A percentile compares a stretch with the other conserved stretches of the same genome.
Conservation (phyloP, 2,888 invertebrate genomes). For the Gymnocheta viridis region DNA sequence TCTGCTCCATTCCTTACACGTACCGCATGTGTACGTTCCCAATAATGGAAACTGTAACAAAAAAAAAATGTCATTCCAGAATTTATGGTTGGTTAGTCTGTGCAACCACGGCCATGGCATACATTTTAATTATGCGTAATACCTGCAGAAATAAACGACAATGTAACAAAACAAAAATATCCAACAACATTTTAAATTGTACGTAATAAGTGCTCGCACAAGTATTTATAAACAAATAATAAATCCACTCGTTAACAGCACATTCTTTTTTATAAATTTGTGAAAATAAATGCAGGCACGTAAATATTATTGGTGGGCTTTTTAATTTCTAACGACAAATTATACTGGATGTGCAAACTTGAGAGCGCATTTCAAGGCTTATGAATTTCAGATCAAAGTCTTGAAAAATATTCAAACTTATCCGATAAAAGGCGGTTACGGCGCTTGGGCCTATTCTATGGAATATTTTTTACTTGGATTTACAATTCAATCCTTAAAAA, state of each 20-base stretch:
- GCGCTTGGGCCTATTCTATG: too few relatives aligned
- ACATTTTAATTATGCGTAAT: slow-evolving; percentile 66
- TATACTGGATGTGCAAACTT: slow-evolving; percentile 8
- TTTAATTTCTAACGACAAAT: slow-evolving; percentile 43
- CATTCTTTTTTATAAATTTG: slow-evolving; percentile 1
- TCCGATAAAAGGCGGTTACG: too few relatives aligned
- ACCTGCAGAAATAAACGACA: slow-evolving; percentile 53
- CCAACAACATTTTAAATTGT: not conserved
- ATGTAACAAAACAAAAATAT: not conserved
- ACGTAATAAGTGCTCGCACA: not conserved
- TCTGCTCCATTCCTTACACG: not conserved
- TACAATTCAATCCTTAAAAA: too few relatives aligned
- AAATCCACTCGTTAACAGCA: slow-evolving; percentile 24
- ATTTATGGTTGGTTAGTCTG: slow-evolving; percentile 17
- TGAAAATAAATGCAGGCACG: slow-evolving; percentile 36
- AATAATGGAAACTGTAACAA: slow-evolving; percentile 27
- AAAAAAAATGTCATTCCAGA: slow-evolving; percentile 3
- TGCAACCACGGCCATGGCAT: slow-evolving; percentile 44
- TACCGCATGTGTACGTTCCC: not conserved
- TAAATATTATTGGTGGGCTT: slow-evolving; percentile 18
- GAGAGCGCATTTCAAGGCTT: not conserved
- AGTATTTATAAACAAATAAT: not conserved
- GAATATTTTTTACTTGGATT: too few relatives aligned
- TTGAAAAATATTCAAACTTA: too few relatives aligned
- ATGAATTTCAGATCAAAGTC: not conserved